Conservation (phyloP, 2,113 vertebrate species). For the Nettapus auritus region DNA sequence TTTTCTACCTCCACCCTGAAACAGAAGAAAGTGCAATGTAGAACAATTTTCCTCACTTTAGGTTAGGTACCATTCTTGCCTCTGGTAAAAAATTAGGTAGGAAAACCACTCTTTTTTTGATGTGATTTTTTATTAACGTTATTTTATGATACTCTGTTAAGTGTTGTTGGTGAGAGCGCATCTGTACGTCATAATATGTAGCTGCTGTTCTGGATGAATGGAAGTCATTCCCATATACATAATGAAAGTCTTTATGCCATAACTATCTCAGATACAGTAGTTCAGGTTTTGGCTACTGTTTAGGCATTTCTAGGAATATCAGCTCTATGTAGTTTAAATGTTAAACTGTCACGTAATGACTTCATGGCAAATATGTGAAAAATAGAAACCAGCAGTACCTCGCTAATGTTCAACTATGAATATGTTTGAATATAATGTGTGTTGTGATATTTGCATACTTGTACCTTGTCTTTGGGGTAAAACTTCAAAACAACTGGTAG, state of each 20-base stretch:
- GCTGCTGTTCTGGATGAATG: constrained; percentile 63
- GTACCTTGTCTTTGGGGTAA: neutral
- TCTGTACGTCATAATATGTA: constrained; percentile 66
- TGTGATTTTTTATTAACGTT: neutral
- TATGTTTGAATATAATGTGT: neutral
- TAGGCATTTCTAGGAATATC: neutral
- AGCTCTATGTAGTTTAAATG: neutral
- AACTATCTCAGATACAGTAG: constrained; percentile 10
- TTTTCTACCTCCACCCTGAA: neutral
- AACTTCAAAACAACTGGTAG: neutral
- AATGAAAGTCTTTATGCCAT: neutral
- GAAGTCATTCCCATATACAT: neutral
- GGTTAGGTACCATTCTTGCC: neutral
- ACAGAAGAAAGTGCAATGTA: neutral
- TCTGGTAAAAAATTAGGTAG: neutral
- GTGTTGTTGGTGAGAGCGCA: constrained; percentile 60
- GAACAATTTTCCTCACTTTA: neutral
- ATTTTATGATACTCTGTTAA: neutral
- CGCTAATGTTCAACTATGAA: neutral
- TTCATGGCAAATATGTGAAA: neutral
- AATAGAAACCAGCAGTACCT: neutral
- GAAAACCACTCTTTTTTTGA: neutral
- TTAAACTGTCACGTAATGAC: neutral
- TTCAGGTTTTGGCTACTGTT: neutral
- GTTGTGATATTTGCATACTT: constrained; percentile 45